Evolutionary conservation across 2,113 vertebrate species (phyloP).

Genomic region (Chionodraco myersi): DNA sequence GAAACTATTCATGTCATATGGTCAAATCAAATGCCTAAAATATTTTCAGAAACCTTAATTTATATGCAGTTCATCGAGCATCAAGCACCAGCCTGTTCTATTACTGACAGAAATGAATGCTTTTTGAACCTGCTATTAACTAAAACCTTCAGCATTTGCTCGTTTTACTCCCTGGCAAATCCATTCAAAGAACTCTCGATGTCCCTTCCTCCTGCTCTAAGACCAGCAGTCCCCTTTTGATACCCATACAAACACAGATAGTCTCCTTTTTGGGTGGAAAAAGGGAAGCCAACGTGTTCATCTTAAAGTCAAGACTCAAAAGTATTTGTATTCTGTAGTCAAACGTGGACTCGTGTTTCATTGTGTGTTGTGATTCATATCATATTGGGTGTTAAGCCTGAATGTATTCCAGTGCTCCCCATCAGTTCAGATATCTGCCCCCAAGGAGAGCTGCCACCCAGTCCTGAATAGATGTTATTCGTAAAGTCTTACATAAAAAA

Average conservation of each 20-base stretch:
- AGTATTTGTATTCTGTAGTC: neutral
- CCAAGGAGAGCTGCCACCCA: neutral
- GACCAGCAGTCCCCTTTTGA: neutral
- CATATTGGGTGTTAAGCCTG: neutral
- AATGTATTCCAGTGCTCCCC: neutral
- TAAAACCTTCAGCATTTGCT: neutral
- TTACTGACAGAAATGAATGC: slow-evolving; percentile 8
- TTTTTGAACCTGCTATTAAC: slow-evolving; percentile 19
- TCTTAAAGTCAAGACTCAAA: neutral
- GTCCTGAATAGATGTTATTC: neutral
- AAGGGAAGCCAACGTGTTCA: neutral
- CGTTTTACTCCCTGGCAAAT: neutral
- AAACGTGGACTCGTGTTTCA: neutral
- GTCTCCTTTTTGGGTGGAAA: too few relatives aligned
- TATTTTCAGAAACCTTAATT: neutral
- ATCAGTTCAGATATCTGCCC: neutral
- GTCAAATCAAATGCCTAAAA: neutral
- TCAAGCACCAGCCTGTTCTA: neutral
- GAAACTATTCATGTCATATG: neutral
- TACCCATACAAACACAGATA: neutral
- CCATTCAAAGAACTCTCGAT: neutral
- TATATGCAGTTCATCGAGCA: neutral
- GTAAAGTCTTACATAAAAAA: neutral
- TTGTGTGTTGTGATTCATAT: neutral
- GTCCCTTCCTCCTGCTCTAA: neutral